Percentiles rank a stretch among this genome's conserved stretches.
phyloP scores from a whole-genome alignment of 1,140 invertebrate species.

The Drosophila cardini region DNA sequence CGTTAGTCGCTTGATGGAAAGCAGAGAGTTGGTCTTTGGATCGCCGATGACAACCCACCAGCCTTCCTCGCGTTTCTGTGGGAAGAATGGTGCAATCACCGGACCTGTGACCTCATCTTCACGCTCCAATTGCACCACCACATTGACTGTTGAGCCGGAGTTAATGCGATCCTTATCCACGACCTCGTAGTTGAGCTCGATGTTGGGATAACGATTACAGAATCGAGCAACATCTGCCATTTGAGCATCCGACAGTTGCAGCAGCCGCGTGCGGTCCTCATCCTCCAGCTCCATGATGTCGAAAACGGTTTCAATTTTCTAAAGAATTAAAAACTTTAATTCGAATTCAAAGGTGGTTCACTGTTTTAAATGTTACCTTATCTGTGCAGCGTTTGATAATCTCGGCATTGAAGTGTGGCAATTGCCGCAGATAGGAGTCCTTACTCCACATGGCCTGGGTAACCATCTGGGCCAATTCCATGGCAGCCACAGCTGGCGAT shows the following conservation, averaged over 20 bases:
- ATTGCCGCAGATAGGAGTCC: conserved; percentile 98
- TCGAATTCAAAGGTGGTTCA: accelerated
- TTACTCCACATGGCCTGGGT: conserved; percentile 99
- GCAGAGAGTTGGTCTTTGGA: conserved; percentile 95
- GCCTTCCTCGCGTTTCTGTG: conserved; percentile 99
- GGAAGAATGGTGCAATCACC: conserved; percentile 99
- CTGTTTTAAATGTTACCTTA: conserved; percentile 85
- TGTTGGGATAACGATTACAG: conserved; percentile 99
- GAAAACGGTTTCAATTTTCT: conserved; percentile 97
- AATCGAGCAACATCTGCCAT: conserved; percentile 99
- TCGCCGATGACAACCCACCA: conserved; percentile 99
- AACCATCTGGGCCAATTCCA: conserved; percentile 99
- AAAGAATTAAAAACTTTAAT: conserved; percentile 20
- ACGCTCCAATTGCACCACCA: conserved; percentile 96
- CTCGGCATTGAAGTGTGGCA: conserved; percentile 97
- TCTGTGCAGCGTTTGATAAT: conserved; percentile 96
- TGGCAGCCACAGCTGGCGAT: conserved; percentile 98
- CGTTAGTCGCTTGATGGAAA: conserved; percentile 98
- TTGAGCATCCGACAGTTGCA: conserved; percentile 93
- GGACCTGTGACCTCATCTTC: conserved; percentile 98
- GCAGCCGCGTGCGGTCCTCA: conserved; percentile 93
- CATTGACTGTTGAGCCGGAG: conserved; percentile 93
- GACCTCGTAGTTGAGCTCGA: conserved; percentile 98
- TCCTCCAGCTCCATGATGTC: conserved; percentile 99
- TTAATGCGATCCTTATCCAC: conserved; percentile 92